Conservation (phyloP, 1,140 invertebrate species). For the Habropoda laboriosa region DNA sequence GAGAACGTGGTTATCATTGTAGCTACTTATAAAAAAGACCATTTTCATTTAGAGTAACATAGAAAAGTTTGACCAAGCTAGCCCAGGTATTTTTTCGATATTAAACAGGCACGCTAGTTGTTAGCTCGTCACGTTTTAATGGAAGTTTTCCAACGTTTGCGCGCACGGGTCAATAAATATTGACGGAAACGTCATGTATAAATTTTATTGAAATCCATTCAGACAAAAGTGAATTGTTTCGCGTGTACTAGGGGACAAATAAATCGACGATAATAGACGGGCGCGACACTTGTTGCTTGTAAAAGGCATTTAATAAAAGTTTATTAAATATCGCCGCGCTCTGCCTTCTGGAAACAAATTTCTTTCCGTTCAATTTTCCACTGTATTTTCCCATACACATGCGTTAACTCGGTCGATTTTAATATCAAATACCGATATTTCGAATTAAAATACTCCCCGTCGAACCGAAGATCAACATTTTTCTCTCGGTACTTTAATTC, state of each 20-base stretch:
- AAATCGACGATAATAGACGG: constrained; percentile 16
- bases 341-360: neutral
- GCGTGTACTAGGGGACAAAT: neutral
- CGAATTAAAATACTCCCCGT: too few species aligned
- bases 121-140: neutral
- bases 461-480: too few species aligned
- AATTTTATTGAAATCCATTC: constrained; percentile 19
- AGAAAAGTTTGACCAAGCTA: too few species aligned
- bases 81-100: too few species aligned
- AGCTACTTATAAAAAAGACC: too few species aligned
- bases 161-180: neutral
- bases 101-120: neutral
- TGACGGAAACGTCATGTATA: neutral
- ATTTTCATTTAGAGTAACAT: too few species aligned
- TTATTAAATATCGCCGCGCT: neutral
- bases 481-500: too few species aligned
- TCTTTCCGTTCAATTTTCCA: neutral
- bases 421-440: too few species aligned
- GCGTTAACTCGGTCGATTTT: neutral
- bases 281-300: constrained; percentile 20
- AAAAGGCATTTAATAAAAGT: constrained; percentile 31
- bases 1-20: too few species aligned
- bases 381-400: neutral
- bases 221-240: constrained; percentile 15
- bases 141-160: neutral